Evolutionary conservation across 1,140 invertebrate genomes (phyloP).

Genomic region (Dermatophagoides farinae): DNA sequence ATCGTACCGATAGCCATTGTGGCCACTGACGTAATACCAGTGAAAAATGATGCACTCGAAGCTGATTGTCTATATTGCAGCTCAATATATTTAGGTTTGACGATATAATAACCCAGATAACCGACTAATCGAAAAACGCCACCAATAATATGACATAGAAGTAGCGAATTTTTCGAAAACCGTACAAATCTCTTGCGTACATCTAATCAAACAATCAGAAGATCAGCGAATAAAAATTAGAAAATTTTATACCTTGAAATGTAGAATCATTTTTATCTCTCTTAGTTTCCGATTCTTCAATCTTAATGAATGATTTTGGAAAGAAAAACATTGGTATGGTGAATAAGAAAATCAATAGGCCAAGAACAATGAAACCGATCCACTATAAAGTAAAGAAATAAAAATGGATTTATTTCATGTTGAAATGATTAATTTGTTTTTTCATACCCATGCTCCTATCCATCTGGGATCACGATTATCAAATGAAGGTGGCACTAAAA

Average conservation of each 20-base stretch:
- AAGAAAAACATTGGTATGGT: conserved; percentile 21
- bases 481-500: conserved; percentile 18
- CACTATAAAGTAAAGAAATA: conserved; percentile 25
- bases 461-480: conserved; percentile 25
- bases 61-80: conserved; percentile 49
- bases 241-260: background rate
- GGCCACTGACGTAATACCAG: conserved; percentile 37
- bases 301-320: conserved; percentile 15
- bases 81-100: conserved; percentile 53
- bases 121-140: conserved; percentile 46
- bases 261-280: background rate
- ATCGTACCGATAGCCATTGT: conserved; percentile 18
- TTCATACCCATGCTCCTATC: conserved; percentile 23
- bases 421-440: background rate
- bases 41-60: conserved; percentile 35
- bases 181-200: background rate
- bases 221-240: background rate
- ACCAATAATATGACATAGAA: conserved; percentile 44
- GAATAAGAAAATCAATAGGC: conserved; percentile 17
- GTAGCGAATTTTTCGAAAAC: conserved; percentile 38
- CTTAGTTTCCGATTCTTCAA: background rate
- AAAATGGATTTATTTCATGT: background rate
- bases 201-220: conserved; percentile 30
- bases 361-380: conserved; percentile 28
- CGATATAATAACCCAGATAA: conserved; percentile 50